Evolutionary conservation across 2,113 vertebrate genomes (phyloP).

Genomic region (Toxotes chatareus): DNA sequence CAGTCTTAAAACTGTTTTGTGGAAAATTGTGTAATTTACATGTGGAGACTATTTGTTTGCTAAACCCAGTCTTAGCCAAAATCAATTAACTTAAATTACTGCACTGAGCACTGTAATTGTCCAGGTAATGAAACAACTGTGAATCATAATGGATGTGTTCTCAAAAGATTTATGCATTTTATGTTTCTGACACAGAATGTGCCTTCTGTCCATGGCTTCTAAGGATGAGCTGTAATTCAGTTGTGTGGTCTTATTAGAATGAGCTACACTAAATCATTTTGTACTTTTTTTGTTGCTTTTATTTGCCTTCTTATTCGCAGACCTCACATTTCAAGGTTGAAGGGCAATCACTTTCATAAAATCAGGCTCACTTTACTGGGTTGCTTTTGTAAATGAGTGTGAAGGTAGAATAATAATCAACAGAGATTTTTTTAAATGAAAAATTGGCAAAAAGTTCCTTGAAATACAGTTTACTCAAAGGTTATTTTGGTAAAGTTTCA

Average conservation of each 20-base stretch:
- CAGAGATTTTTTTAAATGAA: no score
- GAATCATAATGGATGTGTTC: slow-evolving; percentile 46
- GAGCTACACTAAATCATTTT: neutral
- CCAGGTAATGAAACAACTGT: slow-evolving; percentile 53
- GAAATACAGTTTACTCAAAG: neutral
- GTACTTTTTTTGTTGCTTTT: neutral
- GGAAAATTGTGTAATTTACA: slow-evolving; percentile 43
- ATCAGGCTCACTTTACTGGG: slow-evolving; percentile 12
- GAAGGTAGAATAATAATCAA: neutral
- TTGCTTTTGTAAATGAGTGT: slow-evolving; percentile 12
- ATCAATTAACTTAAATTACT: slow-evolving; percentile 47
- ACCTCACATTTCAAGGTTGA: slow-evolving; percentile 9
- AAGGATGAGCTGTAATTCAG: slow-evolving; percentile 14
- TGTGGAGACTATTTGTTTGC: slow-evolving; percentile 36
- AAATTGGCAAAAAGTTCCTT: neutral
- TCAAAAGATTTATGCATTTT: slow-evolving; percentile 42
- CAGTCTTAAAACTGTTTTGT: slow-evolving; percentile 10
- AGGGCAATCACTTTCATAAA: slow-evolving; percentile 30
- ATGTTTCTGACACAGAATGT: slow-evolving; percentile 23
- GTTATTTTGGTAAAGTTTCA: neutral
- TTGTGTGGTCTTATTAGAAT: slow-evolving; percentile 4
- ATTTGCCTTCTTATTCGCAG: slow-evolving; percentile 7
- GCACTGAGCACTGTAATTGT: slow-evolving; percentile 39
- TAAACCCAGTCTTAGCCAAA: slow-evolving; percentile 19
- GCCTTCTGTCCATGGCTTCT: neutral